Percentiles rank a stretch among this genome's conserved stretches.
phyloP scores from a whole-genome alignment of 2,113 vertebrate genomes.

The Neoarius graeffei region DNA sequence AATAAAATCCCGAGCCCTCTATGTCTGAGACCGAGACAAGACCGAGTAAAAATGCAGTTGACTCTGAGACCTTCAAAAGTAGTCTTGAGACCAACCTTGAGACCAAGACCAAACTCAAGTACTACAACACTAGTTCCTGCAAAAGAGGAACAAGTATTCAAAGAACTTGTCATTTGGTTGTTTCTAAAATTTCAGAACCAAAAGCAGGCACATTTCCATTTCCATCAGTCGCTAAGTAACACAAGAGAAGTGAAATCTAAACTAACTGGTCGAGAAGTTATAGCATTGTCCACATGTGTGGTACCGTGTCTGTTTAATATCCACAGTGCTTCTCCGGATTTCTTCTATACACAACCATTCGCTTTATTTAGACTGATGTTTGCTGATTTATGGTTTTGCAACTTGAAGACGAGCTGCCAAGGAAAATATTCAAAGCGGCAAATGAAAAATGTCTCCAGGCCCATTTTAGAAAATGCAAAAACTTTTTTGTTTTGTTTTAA shows the following conservation, averaged over 20 bases:
- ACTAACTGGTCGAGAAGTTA: background rate
- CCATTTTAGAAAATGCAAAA: slow-evolving; percentile 13
- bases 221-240: background rate
- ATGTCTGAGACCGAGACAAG: no score
- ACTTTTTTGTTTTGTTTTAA: background rate
- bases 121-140: no score
- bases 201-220: slow-evolving; percentile 7
- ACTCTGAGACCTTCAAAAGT: no score
- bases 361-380: slow-evolving; percentile 5
- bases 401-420: slow-evolving; percentile 25
- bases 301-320: slow-evolving; percentile 26
- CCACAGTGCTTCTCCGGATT: background rate
- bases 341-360: slow-evolving; percentile 20
- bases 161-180: slow-evolving; percentile 2
- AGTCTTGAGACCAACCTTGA: no score
- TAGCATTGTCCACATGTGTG: slow-evolving; percentile 24
- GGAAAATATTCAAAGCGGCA: slow-evolving; percentile 13
- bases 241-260: slow-evolving; percentile 25
- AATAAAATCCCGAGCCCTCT: no score
- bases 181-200: background rate
- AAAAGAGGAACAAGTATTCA: background rate
- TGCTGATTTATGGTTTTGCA: slow-evolving; percentile 12
- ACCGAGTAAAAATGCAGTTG: no score
- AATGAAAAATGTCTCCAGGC: slow-evolving; percentile 17
- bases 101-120: no score